phyloP scores from a whole-genome alignment of 1,140 invertebrate genomes.

The fruit fly (Drosophila melanogaster) region Release_6_plus_ISO1_MT NT_037436.4:7267501-7268000 shows the following conservation, averaged over 20 bases:
- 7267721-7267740: slow-evolving; percentile 54
- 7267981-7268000: slow-evolving; percentile 45
- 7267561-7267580: slow-evolving; percentile 3
- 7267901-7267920: slow-evolving; percentile 38
- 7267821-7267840: slow-evolving; percentile 46
- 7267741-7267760: slow-evolving; percentile 58
- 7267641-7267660: slow-evolving; percentile 57
- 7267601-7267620: slow-evolving; percentile 26
- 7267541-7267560: slow-evolving; percentile 20
- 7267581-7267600: slow-evolving; percentile 3
- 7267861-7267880: neutral
- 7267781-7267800: slow-evolving; percentile 76
- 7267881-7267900: slow-evolving; percentile 43
- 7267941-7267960: slow-evolving; percentile 71
- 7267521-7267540: slow-evolving; percentile 53
- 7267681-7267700: slow-evolving; percentile 42
- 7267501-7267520: neutral
- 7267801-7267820: slow-evolving; percentile 76
- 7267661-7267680: slow-evolving; percentile 47
- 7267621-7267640: slow-evolving; percentile 13
- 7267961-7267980: slow-evolving; percentile 65
- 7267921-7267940: slow-evolving; percentile 69
- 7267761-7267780: slow-evolving; percentile 20
- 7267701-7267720: slow-evolving; percentile 34
- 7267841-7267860: slow-evolving; percentile 16